Evolutionary conservation across 2,888 invertebrate species (phyloP).

Genomic region (Entomobrya proxima): DNA sequence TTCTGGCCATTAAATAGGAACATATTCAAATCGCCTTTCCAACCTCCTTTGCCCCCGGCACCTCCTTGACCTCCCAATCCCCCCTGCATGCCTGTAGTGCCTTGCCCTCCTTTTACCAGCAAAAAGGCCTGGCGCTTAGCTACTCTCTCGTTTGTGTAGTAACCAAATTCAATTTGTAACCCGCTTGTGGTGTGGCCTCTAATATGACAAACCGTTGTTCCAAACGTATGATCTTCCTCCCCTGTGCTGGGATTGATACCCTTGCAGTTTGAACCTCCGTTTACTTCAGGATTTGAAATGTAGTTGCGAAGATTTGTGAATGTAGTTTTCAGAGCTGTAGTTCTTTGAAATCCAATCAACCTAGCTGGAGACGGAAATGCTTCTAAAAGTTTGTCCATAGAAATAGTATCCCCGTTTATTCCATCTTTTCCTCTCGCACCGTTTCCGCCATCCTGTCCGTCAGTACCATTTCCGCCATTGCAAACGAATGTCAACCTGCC

Average conservation of each 20-base stretch:
- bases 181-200: neutral
- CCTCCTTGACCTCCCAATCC: slow-evolving; percentile 21
- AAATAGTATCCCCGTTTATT: neutral
- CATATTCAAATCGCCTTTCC: neutral
- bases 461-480: slow-evolving; percentile 76
- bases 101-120: neutral
- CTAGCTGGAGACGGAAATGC: neutral
- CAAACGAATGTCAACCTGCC: slow-evolving; percentile 74
- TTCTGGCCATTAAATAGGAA: neutral
- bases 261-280: too few relatives aligned
- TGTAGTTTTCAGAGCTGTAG: too few relatives aligned
- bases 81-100: neutral
- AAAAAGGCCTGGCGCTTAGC: neutral
- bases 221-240: too few relatives aligned
- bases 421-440: slow-evolving; percentile 76
- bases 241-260: too few relatives aligned
- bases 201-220: too few relatives aligned
- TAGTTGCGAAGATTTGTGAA: neutral
- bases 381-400: neutral
- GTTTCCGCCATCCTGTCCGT: slow-evolving; percentile 74
- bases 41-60: neutral
- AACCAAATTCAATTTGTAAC: neutral
- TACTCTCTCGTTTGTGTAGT: neutral
- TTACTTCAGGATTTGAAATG: too few relatives aligned
- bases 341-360: neutral